phyloP scores from a whole-genome alignment of 1,140 invertebrate species.

The Drosophila lacteicornis region DNA sequence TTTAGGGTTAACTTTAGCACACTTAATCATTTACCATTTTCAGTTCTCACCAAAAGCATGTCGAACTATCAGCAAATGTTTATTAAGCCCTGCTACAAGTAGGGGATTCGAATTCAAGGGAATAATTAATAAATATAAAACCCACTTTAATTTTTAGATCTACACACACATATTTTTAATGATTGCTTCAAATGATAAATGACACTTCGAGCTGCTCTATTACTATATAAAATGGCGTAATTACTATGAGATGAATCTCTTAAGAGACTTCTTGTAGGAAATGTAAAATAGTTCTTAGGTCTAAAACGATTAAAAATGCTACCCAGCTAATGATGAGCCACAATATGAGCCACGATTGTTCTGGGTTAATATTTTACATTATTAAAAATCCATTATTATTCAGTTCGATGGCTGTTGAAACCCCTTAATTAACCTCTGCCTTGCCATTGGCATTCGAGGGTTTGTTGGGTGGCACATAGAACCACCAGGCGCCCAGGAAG shows the following conservation, averaged over 20 bases:
- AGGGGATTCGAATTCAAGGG: background rate
- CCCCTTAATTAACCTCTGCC: slow-evolving; percentile 21
- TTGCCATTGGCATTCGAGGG: slow-evolving; percentile 23
- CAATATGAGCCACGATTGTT: slow-evolving; percentile 33
- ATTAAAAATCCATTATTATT: background rate
- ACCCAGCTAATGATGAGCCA: slow-evolving; percentile 15
- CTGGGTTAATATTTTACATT: slow-evolving; percentile 6
- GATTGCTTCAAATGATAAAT: slow-evolving; percentile 18
- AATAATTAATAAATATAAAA: background rate
- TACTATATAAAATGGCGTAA: background rate
- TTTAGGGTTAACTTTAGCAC: accelerated
- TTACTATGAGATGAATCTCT: background rate
- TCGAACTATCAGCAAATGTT: slow-evolving; percentile 17
- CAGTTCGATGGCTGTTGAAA: slow-evolving; percentile 17
- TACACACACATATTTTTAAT: slow-evolving; percentile 20
- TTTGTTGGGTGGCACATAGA: slow-evolving; percentile 87
- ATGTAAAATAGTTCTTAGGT: slow-evolving; percentile 15
- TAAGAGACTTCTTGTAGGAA: background rate
- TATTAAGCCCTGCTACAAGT: slow-evolving; percentile 30
- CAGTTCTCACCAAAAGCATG: slow-evolving; percentile 30
- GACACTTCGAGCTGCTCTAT: slow-evolving; percentile 6
- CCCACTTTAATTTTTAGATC: background rate
- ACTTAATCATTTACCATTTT: background rate
- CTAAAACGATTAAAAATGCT: slow-evolving; percentile 18
- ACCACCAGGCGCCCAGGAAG: slow-evolving; percentile 90